Percentiles rank a stretch among this genome's conserved stretches.
Evolutionary conservation across 2,113 vertebrate species (phyloP).

Genomic region (Anolis carolinensis): DNA sequence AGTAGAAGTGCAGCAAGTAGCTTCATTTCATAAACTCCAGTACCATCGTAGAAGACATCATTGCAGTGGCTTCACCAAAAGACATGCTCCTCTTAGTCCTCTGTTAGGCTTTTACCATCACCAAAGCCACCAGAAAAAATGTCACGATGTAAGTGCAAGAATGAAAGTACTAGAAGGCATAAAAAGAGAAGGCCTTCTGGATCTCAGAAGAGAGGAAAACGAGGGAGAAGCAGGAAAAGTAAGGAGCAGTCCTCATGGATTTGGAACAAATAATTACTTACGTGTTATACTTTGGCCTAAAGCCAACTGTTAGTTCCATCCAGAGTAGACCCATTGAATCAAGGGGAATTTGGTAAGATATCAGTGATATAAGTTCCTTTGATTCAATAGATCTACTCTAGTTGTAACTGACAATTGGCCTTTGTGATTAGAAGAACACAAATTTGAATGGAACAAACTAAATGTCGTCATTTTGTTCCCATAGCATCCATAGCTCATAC

Average conservation of each 20-base stretch:
- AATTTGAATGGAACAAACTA: not conserved
- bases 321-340: no score
- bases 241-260: not conserved
- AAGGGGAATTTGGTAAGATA: no score
- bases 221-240: not conserved
- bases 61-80: not conserved
- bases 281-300: not conserved
- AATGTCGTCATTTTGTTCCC: constrained; percentile 9
- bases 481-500: constrained; percentile 22
- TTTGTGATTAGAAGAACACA: not conserved
- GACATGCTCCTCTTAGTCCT: constrained; percentile 9
- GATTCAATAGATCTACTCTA: not conserved
- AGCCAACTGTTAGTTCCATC: no score
- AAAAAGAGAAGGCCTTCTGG: not conserved
- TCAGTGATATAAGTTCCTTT: not conserved
- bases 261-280: not conserved
- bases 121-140: constrained; percentile 6
- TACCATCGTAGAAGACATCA: not conserved
- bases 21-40: not conserved
- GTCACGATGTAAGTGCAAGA: not conserved
- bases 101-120: not conserved
- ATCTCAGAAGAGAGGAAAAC: not conserved
- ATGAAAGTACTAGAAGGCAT: not conserved
- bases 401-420: no score
- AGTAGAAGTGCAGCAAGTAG: not conserved